These are phyloP conservation scores for Mythimna pallens DNA, from an alignment of 2,888 invertebrate genomes.

Conservation along the genomic window DNA sequence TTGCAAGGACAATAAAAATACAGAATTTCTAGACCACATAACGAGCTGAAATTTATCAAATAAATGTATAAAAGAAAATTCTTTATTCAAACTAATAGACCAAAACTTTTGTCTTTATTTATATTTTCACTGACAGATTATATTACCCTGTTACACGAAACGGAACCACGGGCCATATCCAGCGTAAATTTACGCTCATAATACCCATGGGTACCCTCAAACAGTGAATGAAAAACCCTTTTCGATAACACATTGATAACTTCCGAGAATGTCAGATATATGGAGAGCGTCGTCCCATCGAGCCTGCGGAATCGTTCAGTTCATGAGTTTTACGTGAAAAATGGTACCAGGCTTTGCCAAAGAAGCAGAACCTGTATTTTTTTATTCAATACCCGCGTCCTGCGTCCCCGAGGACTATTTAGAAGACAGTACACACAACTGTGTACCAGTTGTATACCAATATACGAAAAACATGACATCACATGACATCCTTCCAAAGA, in stretches of 20 bases:
- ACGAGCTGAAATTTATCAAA: slow-evolving; percentile 15
- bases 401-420: neutral
- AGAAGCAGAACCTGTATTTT: slow-evolving; percentile 1
- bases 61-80: neutral
- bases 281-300: slow-evolving; percentile 26
- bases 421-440: neutral
- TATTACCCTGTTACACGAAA: slow-evolving; percentile 22
- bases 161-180: slow-evolving; percentile 10
- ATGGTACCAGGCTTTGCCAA: slow-evolving; percentile 7
- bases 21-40: slow-evolving; percentile 6
- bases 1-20: neutral
- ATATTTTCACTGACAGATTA: slow-evolving; percentile 5
- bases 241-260: slow-evolving; percentile 45
- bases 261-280: slow-evolving; percentile 38
- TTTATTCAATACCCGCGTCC: neutral
- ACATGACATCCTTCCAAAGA: too few species aligned
- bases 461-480: neutral
- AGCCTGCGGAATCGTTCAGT: slow-evolving; percentile 24
- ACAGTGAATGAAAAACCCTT: slow-evolving; percentile 42
- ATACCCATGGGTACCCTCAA: slow-evolving; percentile 37
- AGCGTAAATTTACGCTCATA: slow-evolving; percentile 13
- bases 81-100: slow-evolving; percentile 18
- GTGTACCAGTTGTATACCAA: neutral
- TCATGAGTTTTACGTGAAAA: slow-evolving; percentile 28
- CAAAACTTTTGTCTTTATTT: neutral